Evolutionary conservation across 2,888 invertebrate species (phyloP).

Genomic region (Nysson spinosus): DNA sequence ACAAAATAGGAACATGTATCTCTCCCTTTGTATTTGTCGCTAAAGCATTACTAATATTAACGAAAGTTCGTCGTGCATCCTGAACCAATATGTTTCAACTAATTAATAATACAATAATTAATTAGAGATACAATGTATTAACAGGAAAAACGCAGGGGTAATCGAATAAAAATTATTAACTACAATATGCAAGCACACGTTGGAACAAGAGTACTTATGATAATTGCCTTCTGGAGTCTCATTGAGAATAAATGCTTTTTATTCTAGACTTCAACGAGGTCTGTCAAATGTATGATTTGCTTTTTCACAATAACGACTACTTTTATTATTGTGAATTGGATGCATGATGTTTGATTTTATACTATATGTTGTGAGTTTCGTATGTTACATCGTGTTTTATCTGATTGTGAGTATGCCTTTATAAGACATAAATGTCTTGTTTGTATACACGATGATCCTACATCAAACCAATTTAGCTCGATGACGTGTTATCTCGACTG

Average conservation of each 20-base stretch:
- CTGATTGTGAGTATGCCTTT: slow-evolving; percentile 12
- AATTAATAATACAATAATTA: too few species aligned
- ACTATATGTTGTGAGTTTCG: slow-evolving; percentile 23
- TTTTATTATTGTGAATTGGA: too few species aligned
- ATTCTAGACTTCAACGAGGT: background rate
- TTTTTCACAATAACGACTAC: background rate
- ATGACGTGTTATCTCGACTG: slow-evolving; percentile 37
- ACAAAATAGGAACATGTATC: too few species aligned
- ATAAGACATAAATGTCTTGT: slow-evolving; percentile 21
- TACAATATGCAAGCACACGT: too few species aligned
- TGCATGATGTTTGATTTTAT: background rate
- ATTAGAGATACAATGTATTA: too few species aligned
- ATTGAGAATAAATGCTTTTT: slow-evolving; percentile 25
- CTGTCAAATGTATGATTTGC: background rate
- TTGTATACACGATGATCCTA: slow-evolving; percentile 2
- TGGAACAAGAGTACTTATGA: too few species aligned
- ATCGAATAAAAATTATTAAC: too few species aligned
- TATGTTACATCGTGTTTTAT: slow-evolving; percentile 5
- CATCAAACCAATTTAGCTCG: slow-evolving; percentile 35
- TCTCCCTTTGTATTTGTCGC: too few species aligned
- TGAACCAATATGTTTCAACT: too few species aligned
- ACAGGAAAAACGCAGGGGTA: too few species aligned
- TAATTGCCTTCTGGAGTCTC: slow-evolving; percentile 25
- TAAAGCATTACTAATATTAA: too few species aligned
- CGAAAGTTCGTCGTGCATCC: too few species aligned